Base-by-base conservation (phyloP, 1,140 invertebrate species). In the Papilio helenus region DNA sequence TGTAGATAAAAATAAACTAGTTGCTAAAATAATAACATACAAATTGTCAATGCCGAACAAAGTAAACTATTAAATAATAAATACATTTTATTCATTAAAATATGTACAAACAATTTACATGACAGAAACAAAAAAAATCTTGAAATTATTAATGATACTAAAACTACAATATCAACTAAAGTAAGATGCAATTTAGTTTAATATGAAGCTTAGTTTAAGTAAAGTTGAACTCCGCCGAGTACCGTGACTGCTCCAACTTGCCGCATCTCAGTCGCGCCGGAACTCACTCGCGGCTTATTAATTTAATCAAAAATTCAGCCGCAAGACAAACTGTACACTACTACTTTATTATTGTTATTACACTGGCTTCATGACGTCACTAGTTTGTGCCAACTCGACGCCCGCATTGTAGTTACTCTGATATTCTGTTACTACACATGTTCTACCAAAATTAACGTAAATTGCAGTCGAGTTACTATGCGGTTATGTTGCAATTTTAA, bases 251-350 rank as follows among this genome's bases (percentile, higher is more conserved):
- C 20, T 20, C 2, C n/a, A 58, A 58, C n/a, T 58, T 58, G 7
- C 10, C 55, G n/a, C 55, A 23, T 7, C 7, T 26, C 10, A 61
- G 58, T 26, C 58, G 58, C 23, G 23, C 9, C 20, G 20, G 23
- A 55, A 55, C 51, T 55, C n/a, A n/a, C 20, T 58, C 23, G 23
- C 20, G 26, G 58, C 58, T 26, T 61, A 61, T 61, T 61, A 61
- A 61, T 61, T 61, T 61, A 61, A 61, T 61, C 12, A 61, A 61
- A 61, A 61, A 61, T 61, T 61, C 58, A 61, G 20, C 23, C 23
- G 18, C 58, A 26, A 61, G 0, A 1, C 58, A 61, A 61, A 61
- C 20, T 26, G 20, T 5, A 26, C 58, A 26, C 9, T 26, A 61
- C 20, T 20, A 16, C 58, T 61, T 26, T 61, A 23, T 16, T 61